Percentiles rank a stretch among this genome's conserved stretches.
phyloP scores from a whole-genome alignment of 2,888 invertebrate genomes.

The Timema podura region DNA sequence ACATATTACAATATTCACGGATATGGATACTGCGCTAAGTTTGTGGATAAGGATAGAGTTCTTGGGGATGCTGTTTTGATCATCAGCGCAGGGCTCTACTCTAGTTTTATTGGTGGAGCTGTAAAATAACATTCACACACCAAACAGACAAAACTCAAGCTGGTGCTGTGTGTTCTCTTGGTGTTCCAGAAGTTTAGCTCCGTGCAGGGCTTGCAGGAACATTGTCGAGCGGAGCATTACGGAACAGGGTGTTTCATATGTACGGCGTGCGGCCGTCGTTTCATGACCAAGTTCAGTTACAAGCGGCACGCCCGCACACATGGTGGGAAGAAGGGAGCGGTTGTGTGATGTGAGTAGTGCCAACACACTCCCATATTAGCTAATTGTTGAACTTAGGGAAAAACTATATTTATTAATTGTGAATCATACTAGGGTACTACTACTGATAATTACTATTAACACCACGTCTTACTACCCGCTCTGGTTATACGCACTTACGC shows the following conservation, averaged over 20 bases:
- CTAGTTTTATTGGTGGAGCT: no score
- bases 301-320: constrained; percentile 29
- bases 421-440: not conserved
- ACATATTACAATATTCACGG: no score
- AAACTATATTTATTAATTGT: not conserved
- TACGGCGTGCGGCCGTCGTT: constrained; percentile 21
- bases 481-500: no score
- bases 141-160: no score
- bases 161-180: not conserved
- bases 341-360: constrained; percentile 28
- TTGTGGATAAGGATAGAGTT: no score
- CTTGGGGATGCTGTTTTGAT: no score
- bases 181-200: constrained; percentile 25
- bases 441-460: no score
- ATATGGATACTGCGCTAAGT: no score
- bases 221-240: constrained; percentile 26
- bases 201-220: constrained; percentile 28
- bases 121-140: no score
- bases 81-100: no score
- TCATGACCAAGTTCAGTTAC: constrained; percentile 29
- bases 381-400: not conserved
- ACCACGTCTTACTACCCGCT: no score
- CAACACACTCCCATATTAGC: not conserved
- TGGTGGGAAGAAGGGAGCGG: constrained; percentile 29
- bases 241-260: constrained; percentile 29